phyloP scores from a whole-genome alignment of 2,888 invertebrate genomes.

The Crepidodera aurea region DNA sequence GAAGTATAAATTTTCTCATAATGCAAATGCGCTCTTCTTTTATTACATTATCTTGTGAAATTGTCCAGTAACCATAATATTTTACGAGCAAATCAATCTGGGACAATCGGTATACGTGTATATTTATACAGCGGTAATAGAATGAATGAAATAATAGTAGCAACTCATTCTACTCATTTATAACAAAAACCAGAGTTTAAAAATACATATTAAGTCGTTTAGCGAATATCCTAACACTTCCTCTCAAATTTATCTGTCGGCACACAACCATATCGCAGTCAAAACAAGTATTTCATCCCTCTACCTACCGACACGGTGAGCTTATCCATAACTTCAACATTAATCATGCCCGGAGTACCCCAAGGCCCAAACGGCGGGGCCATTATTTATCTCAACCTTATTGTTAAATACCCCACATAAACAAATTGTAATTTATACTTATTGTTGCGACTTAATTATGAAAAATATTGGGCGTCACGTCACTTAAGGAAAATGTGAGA shows the following conservation, averaged over 20 bases:
- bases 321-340: constrained; percentile 49
- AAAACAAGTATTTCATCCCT: constrained; percentile 55
- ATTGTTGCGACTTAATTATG: constrained; percentile 11
- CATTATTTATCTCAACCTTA: constrained; percentile 39
- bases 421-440: constrained; percentile 33
- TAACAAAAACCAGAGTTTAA: constrained; percentile 7
- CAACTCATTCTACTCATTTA: too few relatives aligned
- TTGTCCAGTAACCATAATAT: too few relatives aligned
- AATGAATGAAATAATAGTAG: too few relatives aligned
- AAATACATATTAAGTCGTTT: constrained; percentile 31
- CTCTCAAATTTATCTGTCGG: constrained; percentile 51
- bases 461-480: constrained; percentile 3
- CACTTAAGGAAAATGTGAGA: neutral
- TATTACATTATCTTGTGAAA: too few relatives aligned
- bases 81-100: too few relatives aligned
- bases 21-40: too few relatives aligned
- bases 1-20: too few relatives aligned
- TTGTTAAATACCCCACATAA: constrained; percentile 39
- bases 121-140: too few relatives aligned
- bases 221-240: constrained; percentile 39
- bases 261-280: constrained; percentile 54
- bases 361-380: constrained; percentile 37
- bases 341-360: constrained; percentile 48
- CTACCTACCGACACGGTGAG: constrained; percentile 28
- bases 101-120: too few relatives aligned